A percentile compares a stretch with the other conserved stretches of the same genome.
Conservation (phyloP, 2,888 invertebrate species). For the Phytoseiulus persimilis region DNA sequence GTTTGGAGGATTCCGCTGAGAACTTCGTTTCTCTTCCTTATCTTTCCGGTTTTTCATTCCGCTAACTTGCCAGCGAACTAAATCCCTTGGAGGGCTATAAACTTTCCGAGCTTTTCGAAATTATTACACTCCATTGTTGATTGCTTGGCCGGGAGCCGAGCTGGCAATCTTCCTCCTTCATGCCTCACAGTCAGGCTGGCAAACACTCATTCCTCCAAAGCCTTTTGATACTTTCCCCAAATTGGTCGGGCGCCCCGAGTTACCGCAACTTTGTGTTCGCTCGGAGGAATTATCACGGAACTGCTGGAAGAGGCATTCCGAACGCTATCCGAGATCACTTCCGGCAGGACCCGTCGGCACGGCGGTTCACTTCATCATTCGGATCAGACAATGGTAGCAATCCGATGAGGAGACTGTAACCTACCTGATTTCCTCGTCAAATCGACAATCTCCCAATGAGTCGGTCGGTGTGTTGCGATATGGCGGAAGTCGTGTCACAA, state of each 20-base stretch:
- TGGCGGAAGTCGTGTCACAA: neutral
- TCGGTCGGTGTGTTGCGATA: neutral
- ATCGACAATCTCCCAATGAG: neutral
- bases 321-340: too few species aligned
- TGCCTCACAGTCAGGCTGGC: neutral
- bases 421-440: neutral
- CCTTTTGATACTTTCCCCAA: neutral
- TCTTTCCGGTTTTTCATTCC: neutral
- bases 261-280: neutral
- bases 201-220: neutral
- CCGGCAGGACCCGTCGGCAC: too few species aligned
- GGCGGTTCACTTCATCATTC: neutral
- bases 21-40: neutral
- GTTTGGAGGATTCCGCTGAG: neutral
- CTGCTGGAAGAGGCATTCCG: too few species aligned
- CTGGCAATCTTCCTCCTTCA: neutral
- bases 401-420: too few species aligned
- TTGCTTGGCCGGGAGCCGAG: neutral
- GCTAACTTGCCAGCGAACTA: neutral
- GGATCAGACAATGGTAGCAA: neutral
- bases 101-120: constrained; percentile 34
- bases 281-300: too few species aligned
- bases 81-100: constrained; percentile 26
- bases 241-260: neutral
- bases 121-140: constrained; percentile 8